Evolutionary conservation across 2,113 vertebrate species (phyloP).

Genomic region (Ophthalmolycus amberensis): DNA sequence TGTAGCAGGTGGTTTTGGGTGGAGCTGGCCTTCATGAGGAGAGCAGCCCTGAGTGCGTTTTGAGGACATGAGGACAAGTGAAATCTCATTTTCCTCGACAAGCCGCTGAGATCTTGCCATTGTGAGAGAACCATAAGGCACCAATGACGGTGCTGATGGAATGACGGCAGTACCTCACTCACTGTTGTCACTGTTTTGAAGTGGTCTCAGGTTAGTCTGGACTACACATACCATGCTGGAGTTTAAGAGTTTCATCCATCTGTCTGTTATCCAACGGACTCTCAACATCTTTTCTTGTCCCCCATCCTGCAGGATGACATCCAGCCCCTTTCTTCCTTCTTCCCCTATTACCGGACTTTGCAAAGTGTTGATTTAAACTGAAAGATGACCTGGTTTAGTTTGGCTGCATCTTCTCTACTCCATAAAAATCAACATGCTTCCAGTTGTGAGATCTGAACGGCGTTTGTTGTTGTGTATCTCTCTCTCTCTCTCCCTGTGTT

Average conservation of each 20-base stretch:
- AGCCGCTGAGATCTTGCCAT: slow-evolving; percentile 7
- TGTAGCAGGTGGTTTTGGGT: slow-evolving; percentile 71
- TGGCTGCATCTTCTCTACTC: slow-evolving; percentile 75
- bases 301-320: slow-evolving; percentile 51
- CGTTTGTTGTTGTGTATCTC: slow-evolving; percentile 71
- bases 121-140: slow-evolving; percentile 31
- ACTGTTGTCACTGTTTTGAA: slow-evolving; percentile 20
- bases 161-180: slow-evolving; percentile 3
- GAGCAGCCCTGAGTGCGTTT: slow-evolving; percentile 51
- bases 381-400: slow-evolving; percentile 80
- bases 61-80: slow-evolving; percentile 58
- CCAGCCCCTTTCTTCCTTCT: slow-evolving; percentile 64
- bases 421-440: slow-evolving; percentile 85
- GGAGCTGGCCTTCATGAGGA: slow-evolving; percentile 60
- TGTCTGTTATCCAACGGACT: slow-evolving; percentile 53
- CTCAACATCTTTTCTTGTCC: slow-evolving; percentile 43
- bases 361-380: slow-evolving; percentile 79
- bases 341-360: slow-evolving; percentile 66
- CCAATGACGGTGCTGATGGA: slow-evolving; percentile 12
- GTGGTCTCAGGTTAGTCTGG: slow-evolving; percentile 5
- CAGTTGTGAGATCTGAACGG: slow-evolving; percentile 74
- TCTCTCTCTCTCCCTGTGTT: slow-evolving; percentile 61
- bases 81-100: slow-evolving; percentile 53
- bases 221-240: slow-evolving; percentile 1
- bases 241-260: slow-evolving; percentile 37